A percentile compares a stretch with the other conserved stretches of the same genome.
These are phyloP conservation scores for Pseudopodoces humilis DNA, from an alignment of 2,113 vertebrate genomes.

Conservation along the genomic window DNA sequence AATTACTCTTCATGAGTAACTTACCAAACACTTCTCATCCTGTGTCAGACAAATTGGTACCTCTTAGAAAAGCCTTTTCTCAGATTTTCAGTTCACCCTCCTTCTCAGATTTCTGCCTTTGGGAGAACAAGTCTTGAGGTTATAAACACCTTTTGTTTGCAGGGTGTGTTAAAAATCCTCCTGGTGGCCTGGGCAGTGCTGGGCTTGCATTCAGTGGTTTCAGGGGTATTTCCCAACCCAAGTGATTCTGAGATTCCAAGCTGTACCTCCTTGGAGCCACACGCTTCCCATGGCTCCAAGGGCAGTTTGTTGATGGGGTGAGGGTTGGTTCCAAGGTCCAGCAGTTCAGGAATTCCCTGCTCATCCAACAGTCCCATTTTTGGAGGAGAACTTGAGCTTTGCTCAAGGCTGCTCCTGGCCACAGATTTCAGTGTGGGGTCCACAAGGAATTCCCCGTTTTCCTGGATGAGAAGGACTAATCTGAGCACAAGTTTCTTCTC, in stretches of 20 bases:
- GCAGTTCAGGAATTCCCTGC: not conserved
- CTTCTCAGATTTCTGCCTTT: not conserved
- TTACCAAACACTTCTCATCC: not conserved
- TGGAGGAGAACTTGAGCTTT: not conserved
- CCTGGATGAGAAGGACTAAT: accelerated
- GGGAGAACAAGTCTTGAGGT: not conserved
- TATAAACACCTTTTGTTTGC: not conserved
- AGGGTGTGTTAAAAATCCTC: not conserved
- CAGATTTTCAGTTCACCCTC: no score
- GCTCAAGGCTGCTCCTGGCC: not conserved
- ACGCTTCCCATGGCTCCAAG: accelerated
- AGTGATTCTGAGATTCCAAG: no score
- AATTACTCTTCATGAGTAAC: not conserved
- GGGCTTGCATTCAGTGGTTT: accelerated
- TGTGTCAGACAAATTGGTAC: not conserved
- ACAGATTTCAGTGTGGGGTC: not conserved
- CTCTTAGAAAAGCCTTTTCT: not conserved
- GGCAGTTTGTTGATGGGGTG: accelerated
- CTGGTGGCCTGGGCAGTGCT: not conserved
- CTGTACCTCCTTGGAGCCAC: accelerated
- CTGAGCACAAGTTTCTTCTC: not conserved
- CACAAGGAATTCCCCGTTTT: accelerated
- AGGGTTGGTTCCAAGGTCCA: not conserved
- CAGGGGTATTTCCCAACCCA: not conserved
- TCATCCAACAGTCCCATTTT: no score